Evolutionary conservation across 1,140 invertebrate species (phyloP).

Genomic region (Macrotrachela quadricornifera): DNA sequence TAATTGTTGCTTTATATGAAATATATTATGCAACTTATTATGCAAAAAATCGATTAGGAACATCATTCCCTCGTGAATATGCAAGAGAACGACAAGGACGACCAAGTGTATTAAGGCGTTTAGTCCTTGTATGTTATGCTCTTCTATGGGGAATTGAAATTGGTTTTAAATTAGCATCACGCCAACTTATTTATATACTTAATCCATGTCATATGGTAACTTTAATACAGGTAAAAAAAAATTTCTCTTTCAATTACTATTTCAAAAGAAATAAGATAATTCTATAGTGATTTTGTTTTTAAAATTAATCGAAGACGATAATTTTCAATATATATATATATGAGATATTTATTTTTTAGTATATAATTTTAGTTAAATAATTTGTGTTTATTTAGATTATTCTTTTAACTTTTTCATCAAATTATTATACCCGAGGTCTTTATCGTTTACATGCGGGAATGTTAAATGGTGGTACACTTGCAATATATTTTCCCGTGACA

Average conservation of each 20-base stretch:
- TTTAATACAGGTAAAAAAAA: conserved; percentile 47
- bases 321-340: not conserved
- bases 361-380: too few relatives aligned
- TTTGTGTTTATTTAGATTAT: conserved; percentile 46
- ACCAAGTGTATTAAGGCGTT: conserved; percentile 14
- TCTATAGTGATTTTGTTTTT: not conserved
- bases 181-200: conserved; percentile 68
- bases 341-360: too few relatives aligned
- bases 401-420: conserved; percentile 58
- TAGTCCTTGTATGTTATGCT: conserved; percentile 25
- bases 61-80: conserved; percentile 12
- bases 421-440: conserved; percentile 49
- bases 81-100: conserved; percentile 12
- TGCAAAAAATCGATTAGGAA: conserved; percentile 5
- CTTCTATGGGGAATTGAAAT: conserved; percentile 69
- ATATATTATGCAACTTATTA: conserved; percentile 18
- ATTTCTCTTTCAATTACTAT: not conserved
- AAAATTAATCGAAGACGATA: not conserved
- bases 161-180: conserved; percentile 67
- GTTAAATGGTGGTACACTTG: conserved; percentile 67
- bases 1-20: conserved; percentile 36
- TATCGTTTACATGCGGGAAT: conserved; percentile 72
- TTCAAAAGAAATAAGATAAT: not conserved
- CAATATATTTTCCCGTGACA: conserved; percentile 68
- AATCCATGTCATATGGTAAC: conserved; percentile 83